Base-by-base conservation (phyloP, 2,797 vertebrate species). In the Diplodus sargus region DNA sequence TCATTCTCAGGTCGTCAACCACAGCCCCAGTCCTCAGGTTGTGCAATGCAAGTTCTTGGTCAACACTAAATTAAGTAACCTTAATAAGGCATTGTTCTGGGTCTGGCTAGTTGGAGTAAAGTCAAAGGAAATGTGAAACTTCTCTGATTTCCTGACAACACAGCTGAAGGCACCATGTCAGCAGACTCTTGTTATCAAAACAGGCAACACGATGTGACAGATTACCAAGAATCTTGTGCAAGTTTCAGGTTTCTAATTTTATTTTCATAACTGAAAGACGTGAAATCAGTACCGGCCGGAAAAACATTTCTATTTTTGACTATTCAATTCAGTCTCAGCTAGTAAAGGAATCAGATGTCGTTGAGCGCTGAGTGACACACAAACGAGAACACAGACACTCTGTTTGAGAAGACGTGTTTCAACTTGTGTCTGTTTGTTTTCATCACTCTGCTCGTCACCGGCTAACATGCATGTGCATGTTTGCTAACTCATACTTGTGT, bases 361-460 rank as follows among this genome's bases (percentile, higher is more conserved):
- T 34, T 14, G 52, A 39, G 11, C 48, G 23, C 25, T 22, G 12
- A 56, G 48, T 48, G 64, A 70, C 42, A 4, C 56, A 61, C 56
- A 61, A 49, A 53, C 39, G 15, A 16, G 59, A 65, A 70, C 30
- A 58, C 51, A 58, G 43, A 66, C 16, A 2, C 30, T 17, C n/a
- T 30, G 62, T 78, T 49, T 28, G 45, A 59, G 8, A 17, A 12
- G 28, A 64, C 81, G 0, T 74, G 81, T 79, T 58, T 1, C 65
- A 78, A 53, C 80, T 67, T 45, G 81, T 52, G 57, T 17, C 28
- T 18, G 43, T 67, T 34, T 59, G 43, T 53, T 84, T 66, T 52
- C 13, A 9, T 78, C 54, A 20, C 45, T 51, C 5, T 45, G 2
- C 4, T 30, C 5, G 0, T 71, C 74, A 76, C 64, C 1, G 14